A percentile compares a stretch with the other conserved stretches of the same genome.
phyloP scores from a whole-genome alignment of 2,888 invertebrate species.

The Slavum lentiscoides region DNA sequence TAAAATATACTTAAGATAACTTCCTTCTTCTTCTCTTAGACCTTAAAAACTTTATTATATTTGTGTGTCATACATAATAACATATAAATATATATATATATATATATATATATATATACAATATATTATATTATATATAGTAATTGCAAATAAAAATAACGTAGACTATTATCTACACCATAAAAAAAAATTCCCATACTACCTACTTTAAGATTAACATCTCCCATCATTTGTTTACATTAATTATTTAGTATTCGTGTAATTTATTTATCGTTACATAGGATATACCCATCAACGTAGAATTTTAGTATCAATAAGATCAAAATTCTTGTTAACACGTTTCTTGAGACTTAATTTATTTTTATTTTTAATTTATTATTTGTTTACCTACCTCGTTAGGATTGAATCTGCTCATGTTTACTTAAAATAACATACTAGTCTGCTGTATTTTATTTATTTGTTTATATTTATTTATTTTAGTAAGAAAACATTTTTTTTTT shows the following conservation, averaged over 20 bases:
- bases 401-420: constrained; percentile 51
- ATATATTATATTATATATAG: background rate
- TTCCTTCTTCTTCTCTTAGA: constrained; percentile 53
- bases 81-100: background rate
- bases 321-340: constrained; percentile 19
- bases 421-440: constrained; percentile 47
- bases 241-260: constrained; percentile 24
- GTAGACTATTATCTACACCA: constrained; percentile 27
- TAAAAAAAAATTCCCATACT: constrained; percentile 7
- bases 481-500: constrained; percentile 29
- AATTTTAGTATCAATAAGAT: constrained; percentile 32
- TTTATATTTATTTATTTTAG: constrained; percentile 42
- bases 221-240: constrained; percentile 33
- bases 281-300: constrained; percentile 20
- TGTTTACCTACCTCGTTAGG: constrained; percentile 49
- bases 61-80: constrained; percentile 42
- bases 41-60: constrained; percentile 37
- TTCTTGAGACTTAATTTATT: constrained; percentile 43
- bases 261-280: constrained; percentile 27
- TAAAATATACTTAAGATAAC: constrained; percentile 44
- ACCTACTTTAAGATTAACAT: constrained; percentile 37
- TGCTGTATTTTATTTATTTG: constrained; percentile 50
- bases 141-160: constrained; percentile 23
- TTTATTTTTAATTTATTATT: constrained; percentile 37
- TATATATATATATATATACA: no score